Evolutionary conservation across 2,888 invertebrate genomes (phyloP).

Genomic region (Hirtodrosophila alboralis): DNA sequence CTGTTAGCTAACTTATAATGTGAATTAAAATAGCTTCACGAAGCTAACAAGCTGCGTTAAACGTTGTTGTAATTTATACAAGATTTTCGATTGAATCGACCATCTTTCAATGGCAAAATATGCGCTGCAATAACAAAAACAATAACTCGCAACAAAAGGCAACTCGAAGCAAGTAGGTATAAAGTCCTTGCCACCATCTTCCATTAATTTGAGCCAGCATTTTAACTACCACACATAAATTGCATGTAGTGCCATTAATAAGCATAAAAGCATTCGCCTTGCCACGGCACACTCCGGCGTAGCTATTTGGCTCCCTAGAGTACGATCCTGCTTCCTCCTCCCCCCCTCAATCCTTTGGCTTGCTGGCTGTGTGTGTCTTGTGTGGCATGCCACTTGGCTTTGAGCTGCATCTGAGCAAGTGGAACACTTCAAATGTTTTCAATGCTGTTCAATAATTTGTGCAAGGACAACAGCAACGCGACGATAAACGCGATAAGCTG

Average conservation of each 20-base stretch:
- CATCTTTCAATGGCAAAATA: slow-evolving; percentile 19
- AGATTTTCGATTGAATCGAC: background rate
- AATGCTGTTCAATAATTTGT: slow-evolving; percentile 79
- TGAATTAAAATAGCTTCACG: too few species aligned
- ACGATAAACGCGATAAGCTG: slow-evolving; percentile 40
- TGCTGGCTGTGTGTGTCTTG: slow-evolving; percentile 2
- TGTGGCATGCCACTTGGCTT: slow-evolving; percentile 37
- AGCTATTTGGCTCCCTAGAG: slow-evolving; percentile 10
- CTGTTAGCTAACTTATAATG: too few species aligned
- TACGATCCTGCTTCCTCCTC: background rate
- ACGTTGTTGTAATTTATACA: background rate
- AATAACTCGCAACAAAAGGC: slow-evolving; percentile 11
- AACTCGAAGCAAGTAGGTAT: slow-evolving; percentile 7
- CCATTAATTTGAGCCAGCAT: slow-evolving; percentile 65
- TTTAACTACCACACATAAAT: slow-evolving; percentile 73
- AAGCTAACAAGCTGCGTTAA: too few species aligned
- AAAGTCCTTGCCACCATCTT: slow-evolving; percentile 25
- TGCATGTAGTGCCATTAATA: slow-evolving; percentile 75
- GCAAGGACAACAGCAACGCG: slow-evolving; percentile 58
- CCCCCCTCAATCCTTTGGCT: background rate
- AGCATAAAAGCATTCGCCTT: slow-evolving; percentile 72
- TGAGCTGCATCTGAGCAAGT: slow-evolving; percentile 41
- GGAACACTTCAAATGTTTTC: slow-evolving; percentile 75
- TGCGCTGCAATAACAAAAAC: background rate
- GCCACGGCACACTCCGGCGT: slow-evolving; percentile 18